Conservation (phyloP, 2,113 vertebrate species). For the Rana temporaria region DNA sequence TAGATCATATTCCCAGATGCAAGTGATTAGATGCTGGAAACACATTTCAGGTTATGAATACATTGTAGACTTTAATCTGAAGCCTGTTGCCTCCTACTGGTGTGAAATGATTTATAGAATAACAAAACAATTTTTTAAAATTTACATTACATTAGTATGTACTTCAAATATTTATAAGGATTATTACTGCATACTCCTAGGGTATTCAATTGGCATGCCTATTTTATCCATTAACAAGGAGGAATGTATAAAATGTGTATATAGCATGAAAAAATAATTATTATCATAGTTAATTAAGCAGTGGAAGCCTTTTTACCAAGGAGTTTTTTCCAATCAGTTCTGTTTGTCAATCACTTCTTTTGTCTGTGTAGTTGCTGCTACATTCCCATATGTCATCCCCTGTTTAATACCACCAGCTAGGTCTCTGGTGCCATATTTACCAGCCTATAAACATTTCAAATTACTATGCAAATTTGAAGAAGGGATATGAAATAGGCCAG, state of each 20-base stretch:
- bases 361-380: not conserved
- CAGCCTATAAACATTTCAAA: not conserved
- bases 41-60: too few relatives aligned
- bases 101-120: not conserved
- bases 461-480: not conserved
- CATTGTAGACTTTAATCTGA: too few relatives aligned
- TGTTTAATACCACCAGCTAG: not conserved
- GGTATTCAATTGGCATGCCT: not conserved
- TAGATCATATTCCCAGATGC: too few relatives aligned
- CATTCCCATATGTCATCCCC: not conserved
- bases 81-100: not conserved
- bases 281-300: not conserved
- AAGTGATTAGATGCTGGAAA: too few relatives aligned
- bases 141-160: not conserved
- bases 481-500: too few relatives aligned
- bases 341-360: not conserved
- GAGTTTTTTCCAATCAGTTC: not conserved
- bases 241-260: not conserved
- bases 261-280: not conserved
- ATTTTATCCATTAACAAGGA: not conserved
- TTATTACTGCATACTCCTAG: not conserved
- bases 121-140: not conserved
- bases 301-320: not conserved
- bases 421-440: not conserved
- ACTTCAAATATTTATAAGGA: not conserved